Conservation (phyloP, 2,888 invertebrate species). For the Blera fallax region DNA sequence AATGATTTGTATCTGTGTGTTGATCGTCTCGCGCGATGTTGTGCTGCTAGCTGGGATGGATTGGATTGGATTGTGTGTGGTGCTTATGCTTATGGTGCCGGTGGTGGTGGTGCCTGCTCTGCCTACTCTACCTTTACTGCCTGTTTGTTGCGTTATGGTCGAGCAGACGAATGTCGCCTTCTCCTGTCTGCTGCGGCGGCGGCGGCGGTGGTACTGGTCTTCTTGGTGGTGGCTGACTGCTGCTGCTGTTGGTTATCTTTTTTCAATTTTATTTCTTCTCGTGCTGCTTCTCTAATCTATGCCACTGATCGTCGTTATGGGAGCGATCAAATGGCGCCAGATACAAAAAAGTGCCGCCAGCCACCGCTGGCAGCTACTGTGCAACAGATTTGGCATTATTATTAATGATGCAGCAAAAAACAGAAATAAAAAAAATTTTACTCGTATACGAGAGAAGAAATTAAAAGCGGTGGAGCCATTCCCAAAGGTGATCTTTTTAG, state of each 20-base stretch:
- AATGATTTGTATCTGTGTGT: conserved; percentile 67
- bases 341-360: conserved; percentile 72
- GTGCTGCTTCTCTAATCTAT: conserved; percentile 69
- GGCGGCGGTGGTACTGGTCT: conserved; percentile 23
- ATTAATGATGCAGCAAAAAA: conserved; percentile 69
- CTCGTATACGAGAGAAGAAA: conserved; percentile 25
- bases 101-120: not conserved
- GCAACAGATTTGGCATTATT: conserved; percentile 71
- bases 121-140: conserved; percentile 25
- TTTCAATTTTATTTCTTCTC: conserved; percentile 23
- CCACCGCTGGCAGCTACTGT: conserved; percentile 70
- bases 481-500: conserved; percentile 58
- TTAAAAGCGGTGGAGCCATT: conserved; percentile 57
- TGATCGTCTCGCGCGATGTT: conserved; percentile 43
- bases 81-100: conserved; percentile 50
- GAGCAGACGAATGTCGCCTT: conserved; percentile 72
- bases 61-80: conserved; percentile 45
- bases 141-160: conserved; percentile 47
- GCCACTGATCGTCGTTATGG: conserved; percentile 72
- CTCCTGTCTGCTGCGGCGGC: conserved; percentile 23
- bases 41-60: too few relatives aligned
- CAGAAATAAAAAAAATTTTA: not conserved
- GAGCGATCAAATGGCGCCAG: conserved; percentile 73
- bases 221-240: conserved; percentile 25
- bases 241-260: conserved; percentile 53